phyloP scores from a whole-genome alignment of 2,888 invertebrate species.

The Trissonchulus latispiculum region DNA sequence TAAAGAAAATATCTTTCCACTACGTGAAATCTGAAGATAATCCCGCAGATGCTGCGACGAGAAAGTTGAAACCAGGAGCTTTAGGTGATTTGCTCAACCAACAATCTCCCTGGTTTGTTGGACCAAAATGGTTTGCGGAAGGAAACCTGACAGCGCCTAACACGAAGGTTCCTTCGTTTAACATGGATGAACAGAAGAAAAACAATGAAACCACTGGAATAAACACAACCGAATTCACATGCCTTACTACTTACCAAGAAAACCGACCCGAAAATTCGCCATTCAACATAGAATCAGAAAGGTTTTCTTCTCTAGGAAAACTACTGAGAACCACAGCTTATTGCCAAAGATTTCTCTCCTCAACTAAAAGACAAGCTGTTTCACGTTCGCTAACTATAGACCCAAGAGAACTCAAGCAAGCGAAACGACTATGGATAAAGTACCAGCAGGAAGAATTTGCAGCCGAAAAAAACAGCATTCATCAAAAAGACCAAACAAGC shows the following conservation, averaged over 20 bases:
- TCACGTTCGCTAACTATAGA: not conserved
- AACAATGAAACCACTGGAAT: too few species aligned
- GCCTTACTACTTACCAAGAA: too few species aligned
- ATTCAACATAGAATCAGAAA: not conserved
- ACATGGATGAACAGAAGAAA: not conserved
- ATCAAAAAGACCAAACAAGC: not conserved
- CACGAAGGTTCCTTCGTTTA: not conserved
- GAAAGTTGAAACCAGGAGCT: too few species aligned
- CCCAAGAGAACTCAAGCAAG: not conserved
- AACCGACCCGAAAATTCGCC: too few species aligned
- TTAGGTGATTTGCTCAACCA: too few species aligned
- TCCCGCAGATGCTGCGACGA: not conserved
- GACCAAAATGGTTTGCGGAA: too few species aligned
- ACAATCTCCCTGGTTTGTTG: too few species aligned
- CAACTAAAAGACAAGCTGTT: not conserved
- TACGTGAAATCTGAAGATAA: not conserved
- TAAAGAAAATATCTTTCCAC: not conserved
- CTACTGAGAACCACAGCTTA: not conserved
- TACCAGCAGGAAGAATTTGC: not conserved
- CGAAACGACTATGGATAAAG: not conserved
- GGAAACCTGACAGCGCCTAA: too few species aligned
- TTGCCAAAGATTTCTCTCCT: not conserved
- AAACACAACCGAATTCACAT: too few species aligned
- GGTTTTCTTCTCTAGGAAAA: not conserved
- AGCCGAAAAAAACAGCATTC: not conserved